phyloP scores from a whole-genome alignment of 2,797 vertebrate species.

The Steatocranus sp. region DNA sequence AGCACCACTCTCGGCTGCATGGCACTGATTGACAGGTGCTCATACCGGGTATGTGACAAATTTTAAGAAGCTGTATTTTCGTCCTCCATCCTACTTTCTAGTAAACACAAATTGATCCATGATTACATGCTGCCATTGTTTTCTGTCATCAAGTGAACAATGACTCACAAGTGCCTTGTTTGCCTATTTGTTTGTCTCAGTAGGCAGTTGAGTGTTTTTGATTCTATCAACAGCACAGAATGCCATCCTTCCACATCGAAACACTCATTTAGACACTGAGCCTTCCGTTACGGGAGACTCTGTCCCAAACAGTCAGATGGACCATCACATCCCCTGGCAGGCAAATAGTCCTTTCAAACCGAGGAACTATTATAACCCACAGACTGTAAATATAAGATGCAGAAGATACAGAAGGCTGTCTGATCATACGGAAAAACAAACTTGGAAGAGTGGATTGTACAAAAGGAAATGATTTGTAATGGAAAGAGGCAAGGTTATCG shows the following conservation, averaged over 20 bases:
- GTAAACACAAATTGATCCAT: constrained; percentile 40
- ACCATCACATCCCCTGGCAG: constrained; percentile 33
- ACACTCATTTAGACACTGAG: constrained; percentile 43
- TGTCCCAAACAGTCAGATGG: constrained; percentile 15
- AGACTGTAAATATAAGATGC: not conserved
- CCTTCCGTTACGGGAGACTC: not conserved
- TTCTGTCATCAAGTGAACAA: constrained; percentile 27
- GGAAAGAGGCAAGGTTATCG: not conserved
- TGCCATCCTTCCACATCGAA: constrained; percentile 31
- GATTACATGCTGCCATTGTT: constrained; percentile 30
- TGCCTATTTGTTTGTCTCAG: not conserved
- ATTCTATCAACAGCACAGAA: constrained; percentile 25
- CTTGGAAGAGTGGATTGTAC: not conserved
- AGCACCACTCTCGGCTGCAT: constrained; percentile 9
- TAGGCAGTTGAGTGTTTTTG: not conserved
- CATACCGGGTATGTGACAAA: constrained; percentile 12
- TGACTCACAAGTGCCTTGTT: not conserved
- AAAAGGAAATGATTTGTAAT: not conserved
- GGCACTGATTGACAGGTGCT: constrained; percentile 54
- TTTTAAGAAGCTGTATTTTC: constrained; percentile 39
- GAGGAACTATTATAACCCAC: not conserved
- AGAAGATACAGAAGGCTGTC: not conserved
- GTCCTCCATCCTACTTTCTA: constrained; percentile 12
- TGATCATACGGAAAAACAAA: not conserved
- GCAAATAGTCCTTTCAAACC: not conserved